A percentile compares a stretch with the other conserved stretches of the same genome.
These are phyloP conservation scores for Sipha maydis DNA, from an alignment of 2,888 invertebrate species.

Conservation along the genomic window DNA sequence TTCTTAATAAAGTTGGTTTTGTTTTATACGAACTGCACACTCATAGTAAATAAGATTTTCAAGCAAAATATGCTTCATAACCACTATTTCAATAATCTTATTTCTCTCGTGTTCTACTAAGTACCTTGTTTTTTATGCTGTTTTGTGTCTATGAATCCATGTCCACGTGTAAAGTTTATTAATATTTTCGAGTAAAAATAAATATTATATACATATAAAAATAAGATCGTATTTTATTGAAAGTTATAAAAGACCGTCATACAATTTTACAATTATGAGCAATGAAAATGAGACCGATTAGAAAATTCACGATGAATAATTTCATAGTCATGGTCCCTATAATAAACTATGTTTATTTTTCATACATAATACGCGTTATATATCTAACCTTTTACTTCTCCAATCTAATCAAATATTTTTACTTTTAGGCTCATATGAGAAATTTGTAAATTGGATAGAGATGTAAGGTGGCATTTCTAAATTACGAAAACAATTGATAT, in stretches of 20 bases:
- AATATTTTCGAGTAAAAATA: neutral
- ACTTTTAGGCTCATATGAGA: too few relatives aligned
- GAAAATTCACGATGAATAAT: neutral
- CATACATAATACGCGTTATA: neutral
- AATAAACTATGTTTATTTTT: neutral
- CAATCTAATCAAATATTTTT: neutral
- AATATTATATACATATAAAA: too few relatives aligned
- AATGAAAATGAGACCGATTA: neutral
- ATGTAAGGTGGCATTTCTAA: neutral
- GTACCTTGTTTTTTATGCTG: neutral
- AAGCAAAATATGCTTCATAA: neutral
- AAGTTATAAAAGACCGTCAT: neutral
- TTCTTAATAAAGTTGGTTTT: conserved; percentile 39
- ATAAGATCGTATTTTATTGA: conserved; percentile 3
- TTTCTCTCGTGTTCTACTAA: neutral
- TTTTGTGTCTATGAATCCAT: neutral
- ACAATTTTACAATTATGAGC: neutral
- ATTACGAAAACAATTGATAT: neutral
- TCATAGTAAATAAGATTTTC: neutral
- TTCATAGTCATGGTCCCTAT: neutral
- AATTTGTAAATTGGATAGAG: too few relatives aligned
- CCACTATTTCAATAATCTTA: conserved; percentile 11
- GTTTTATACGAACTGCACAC: conserved; percentile 5
- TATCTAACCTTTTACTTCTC: neutral
- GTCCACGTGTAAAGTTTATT: neutral